Evolutionary conservation across 1,140 invertebrate genomes (phyloP), one percentile per base, ranked within the genome.

Genomic region (Zaprionus kolodkinae): DNA sequence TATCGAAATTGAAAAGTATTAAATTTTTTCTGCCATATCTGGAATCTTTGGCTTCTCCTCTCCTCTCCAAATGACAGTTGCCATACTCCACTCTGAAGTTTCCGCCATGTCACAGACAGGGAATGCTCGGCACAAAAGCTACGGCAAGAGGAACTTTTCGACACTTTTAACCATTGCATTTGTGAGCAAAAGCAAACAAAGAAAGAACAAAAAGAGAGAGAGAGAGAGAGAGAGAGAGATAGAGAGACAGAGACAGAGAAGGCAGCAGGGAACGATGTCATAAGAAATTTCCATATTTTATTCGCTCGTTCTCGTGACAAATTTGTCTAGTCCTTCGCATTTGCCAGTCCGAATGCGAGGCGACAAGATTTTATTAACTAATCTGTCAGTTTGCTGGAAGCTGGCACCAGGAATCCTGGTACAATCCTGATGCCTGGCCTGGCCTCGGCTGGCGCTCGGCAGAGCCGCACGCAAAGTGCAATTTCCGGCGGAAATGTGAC

Each of bases 401-500:
- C 67, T 60, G 25, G 30, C 63, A 30, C 27, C 27, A 30, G 6
- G 6, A 70, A 45, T 50, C 17, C 45, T 36, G 13, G 55, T 6
- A 50, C 62, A 73, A 64, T 67, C 15, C 40, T 74, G 60, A 33
- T 6, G 13, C 33, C 35, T 61, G 33, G 21, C 21, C 21, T 21
- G 21, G 21, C 21, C 21, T 21, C 21, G 21, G 21, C 21, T 6
- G n/a, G 45, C 35, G 15, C 33, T 12, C 62, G 33, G 45, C 38
- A 12, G 10, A 35, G 74, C 66, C 81, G 78, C 82, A 88, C 68
- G 84, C 80, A 88, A 87, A 88, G 84, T 88, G 85, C 84, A 88
- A 88, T 88, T 88, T 88, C 84, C 84, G 85, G 59, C 86, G 85
- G 85, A 88, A 88, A 88, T 88, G 85, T 81, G 84, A 88, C 85